A percentile compares a stretch with the other conserved stretches of the same genome.
Conservation (phyloP, 2,888 invertebrate species). For the Archips xylosteana region DNA sequence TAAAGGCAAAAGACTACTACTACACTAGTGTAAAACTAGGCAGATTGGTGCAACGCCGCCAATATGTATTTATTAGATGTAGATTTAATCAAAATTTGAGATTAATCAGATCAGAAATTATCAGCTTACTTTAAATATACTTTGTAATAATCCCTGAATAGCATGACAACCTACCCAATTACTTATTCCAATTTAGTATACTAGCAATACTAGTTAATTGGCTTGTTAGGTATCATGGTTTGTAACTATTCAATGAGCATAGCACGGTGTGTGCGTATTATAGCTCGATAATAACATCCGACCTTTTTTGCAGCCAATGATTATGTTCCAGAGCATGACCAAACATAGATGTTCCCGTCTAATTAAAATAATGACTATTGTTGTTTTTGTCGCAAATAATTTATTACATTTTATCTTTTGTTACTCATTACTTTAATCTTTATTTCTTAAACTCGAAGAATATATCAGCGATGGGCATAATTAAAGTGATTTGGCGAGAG, state of each 20-base stretch:
- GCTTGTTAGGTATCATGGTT: slow-evolving; percentile 26
- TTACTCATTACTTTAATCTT: slow-evolving; percentile 9
- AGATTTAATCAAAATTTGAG: too few relatives aligned
- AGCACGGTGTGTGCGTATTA: slow-evolving; percentile 15
- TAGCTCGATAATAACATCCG: slow-evolving; percentile 29
- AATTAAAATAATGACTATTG: slow-evolving; percentile 35
- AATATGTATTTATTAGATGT: too few relatives aligned
- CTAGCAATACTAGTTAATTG: slow-evolving; percentile 13
- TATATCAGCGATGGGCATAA: slow-evolving; percentile 14
- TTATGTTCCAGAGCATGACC: slow-evolving; percentile 7
- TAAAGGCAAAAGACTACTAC: neutral
- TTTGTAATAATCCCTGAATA: neutral
- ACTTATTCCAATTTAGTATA: slow-evolving; percentile 11
- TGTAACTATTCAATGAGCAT: slow-evolving; percentile 16
- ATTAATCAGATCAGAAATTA: neutral
- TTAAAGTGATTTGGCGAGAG: slow-evolving; percentile 32
- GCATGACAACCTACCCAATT: neutral
- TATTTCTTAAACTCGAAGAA: slow-evolving; percentile 7
- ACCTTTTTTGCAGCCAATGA: slow-evolving; percentile 13
- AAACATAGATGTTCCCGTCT: slow-evolving; percentile 26
- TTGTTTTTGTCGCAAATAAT: slow-evolving; percentile 5
- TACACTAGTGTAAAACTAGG: too few relatives aligned
- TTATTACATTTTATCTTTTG: slow-evolving; percentile 3
- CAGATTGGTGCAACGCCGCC: neutral
- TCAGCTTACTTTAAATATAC: neutral